Evolutionary conservation across 2,797 vertebrate species (phyloP).

Genomic region (Ambastaia sidthimunki): DNA sequence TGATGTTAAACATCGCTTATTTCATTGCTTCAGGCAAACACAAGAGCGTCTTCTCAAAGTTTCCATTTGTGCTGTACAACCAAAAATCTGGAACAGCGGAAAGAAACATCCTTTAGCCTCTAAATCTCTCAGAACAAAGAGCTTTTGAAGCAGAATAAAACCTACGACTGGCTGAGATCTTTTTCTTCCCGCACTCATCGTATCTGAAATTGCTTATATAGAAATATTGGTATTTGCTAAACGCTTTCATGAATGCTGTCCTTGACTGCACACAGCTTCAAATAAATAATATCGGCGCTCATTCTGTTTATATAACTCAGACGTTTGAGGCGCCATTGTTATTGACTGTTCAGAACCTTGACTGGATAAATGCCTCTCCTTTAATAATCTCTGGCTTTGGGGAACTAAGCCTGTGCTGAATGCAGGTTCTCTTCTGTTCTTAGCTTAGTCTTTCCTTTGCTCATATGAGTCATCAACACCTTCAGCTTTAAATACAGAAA

Average conservation of each 20-base stretch:
- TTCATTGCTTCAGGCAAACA: neutral
- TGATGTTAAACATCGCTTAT: neutral
- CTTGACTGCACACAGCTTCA: conserved; percentile 19
- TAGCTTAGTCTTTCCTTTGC: conserved; percentile 2
- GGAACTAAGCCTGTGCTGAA: neutral
- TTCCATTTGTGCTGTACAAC: neutral
- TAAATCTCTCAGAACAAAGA: neutral
- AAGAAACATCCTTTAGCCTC: neutral
- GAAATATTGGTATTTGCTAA: conserved; percentile 26
- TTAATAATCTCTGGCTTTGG: conserved; percentile 4
- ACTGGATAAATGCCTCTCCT: conserved; percentile 2
- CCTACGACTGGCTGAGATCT: neutral
- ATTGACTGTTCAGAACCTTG: conserved; percentile 11
- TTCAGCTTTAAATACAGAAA: neutral
- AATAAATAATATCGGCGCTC: neutral
- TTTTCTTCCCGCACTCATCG: conserved; percentile 7
- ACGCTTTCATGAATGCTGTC: neutral
- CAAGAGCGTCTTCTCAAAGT: neutral
- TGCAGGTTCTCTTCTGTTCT: neutral
- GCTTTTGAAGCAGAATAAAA: conserved; percentile 25
- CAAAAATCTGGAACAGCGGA: neutral
- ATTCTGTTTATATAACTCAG: conserved; percentile 8
- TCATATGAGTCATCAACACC: conserved; percentile 25
- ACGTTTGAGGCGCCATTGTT: neutral
- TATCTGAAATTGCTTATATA: conserved; percentile 20